Evolutionary conservation across 2,888 invertebrate genomes (phyloP), one percentile per base, ranked within the genome.

Genomic region (Idaea straminata): DNA sequence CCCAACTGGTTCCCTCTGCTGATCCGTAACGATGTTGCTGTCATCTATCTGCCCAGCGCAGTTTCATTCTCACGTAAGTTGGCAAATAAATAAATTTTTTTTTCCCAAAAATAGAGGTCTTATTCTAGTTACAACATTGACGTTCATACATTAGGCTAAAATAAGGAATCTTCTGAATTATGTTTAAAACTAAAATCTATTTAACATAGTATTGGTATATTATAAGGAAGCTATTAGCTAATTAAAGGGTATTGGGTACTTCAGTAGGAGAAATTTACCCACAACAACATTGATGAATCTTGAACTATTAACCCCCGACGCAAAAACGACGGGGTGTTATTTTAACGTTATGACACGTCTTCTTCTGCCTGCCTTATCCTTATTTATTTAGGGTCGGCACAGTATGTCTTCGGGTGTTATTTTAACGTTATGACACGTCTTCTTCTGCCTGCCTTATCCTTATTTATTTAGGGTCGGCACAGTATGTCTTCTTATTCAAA

Each of bases 1-100:
- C 72, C 76, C 2, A 74, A 69, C 64, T 89, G 85, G 86, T 64
- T 15, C 5, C 86, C 88, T 0, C 0, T 0, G 0, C 59, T 74
- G 4, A 69, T 71, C 57, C 78, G 82, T 35, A 86, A 88, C 62
- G 88, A 89, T 62, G 72, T 86, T 15, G 88, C 81, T 38, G 68
- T 87, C 0, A 75, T 85, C 57, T 73, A 69, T 25, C 63, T 88
- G 25, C 71, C 78, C 0, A 57, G 4, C 1, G 0, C 60, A 3
- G 76, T 83, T 1, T 0, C 64, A 6, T 61, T 73, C 0, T 74
- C 78, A 38, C 66, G 85, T 85, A 65, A 76, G 80, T 74, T 4
- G 16, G 10, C 59, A 10, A 47, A 60, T 4, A 6, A 15, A 34
- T 25, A 16, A 7, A 47, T 59, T 60, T 15, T 34, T 57, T 57